Base-by-base conservation (phyloP, 1,140 invertebrate species). In the Meloidogyne exigua region DNA sequence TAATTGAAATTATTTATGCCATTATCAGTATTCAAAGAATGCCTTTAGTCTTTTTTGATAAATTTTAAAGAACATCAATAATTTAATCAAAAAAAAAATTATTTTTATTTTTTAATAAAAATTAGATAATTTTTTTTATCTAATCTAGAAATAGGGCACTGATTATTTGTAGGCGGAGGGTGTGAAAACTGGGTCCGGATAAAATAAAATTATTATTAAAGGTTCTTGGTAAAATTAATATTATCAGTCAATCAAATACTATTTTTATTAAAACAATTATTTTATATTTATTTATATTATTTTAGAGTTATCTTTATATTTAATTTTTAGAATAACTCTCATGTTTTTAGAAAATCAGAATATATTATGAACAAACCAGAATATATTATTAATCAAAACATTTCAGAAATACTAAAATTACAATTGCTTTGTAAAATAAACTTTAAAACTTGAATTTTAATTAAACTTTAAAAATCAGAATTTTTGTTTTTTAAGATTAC, bases 61-160 rank as follows among this genome's bases (percentile, higher is more conserved):
- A 49, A 49, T 42, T n/a, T n/a, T 12, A 42, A 10, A 11, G 12
- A 42, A 10, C 1, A 13, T 42, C 39, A 42, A 13, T 3, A 57
- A 57, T 57, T 57, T 57, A 57, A 57, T 57, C 49, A 57, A 57
- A 57, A 49, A 49, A 44, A 32, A n/a, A n/a, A n/a, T n/a, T n/a
- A n/a, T n/a, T n/a, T 49, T 18, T n/a, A 57, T 57, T n/a, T 57
- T 57, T n/a, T 9, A 57, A 49, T 49, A 49, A 57, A 57, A 57
- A 57, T 57, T n/a, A 57, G 49, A 57, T 57, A 57, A 57, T 18
- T 49, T 57, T 57, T 57, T 57, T 57, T 57, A 57, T 57, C 49
- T 57, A 57, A 57, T 57, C 49, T 57, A 57, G n/a, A 49, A 57
- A 57, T n/a, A n/a, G 49, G 49, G 49, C 49, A 57, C 49, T 57